A percentile compares a stretch with the other conserved stretches of the same genome.
These are phyloP conservation scores for Leptinotarsa undecemlineata DNA, from an alignment of 1,140 invertebrate species.

Conservation along the genomic window DNA sequence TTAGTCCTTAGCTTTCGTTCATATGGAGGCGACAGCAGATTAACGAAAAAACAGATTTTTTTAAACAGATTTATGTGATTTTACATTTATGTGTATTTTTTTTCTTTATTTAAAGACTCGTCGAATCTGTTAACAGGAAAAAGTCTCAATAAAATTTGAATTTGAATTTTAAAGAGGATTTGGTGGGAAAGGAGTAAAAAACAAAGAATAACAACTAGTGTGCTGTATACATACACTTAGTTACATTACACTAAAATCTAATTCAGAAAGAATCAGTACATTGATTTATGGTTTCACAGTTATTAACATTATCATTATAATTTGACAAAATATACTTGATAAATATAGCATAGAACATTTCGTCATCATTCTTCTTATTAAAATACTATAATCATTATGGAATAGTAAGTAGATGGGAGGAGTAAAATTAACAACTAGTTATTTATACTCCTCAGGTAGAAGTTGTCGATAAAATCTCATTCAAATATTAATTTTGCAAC, in stretches of 20 bases:
- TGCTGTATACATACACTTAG: constrained; percentile 50
- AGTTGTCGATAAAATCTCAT: constrained; percentile 10
- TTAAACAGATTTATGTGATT: no score
- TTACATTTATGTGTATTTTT: no score
- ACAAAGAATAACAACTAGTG: constrained; percentile 48
- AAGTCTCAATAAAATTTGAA: no score
- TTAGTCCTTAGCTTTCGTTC: no score
- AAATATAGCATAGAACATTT: constrained; percentile 49
- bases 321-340: constrained; percentile 52
- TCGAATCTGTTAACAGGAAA: no score
- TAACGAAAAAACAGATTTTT: no score
- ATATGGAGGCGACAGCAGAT: no score
- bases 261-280: constrained; percentile 52
- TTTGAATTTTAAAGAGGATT: constrained; percentile 1
- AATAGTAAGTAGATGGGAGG: background rate
- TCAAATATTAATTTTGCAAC: constrained; percentile 17
- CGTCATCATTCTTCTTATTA: constrained; percentile 47
- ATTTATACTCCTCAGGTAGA: constrained; percentile 1
- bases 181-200: constrained; percentile 30
- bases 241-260: constrained; percentile 50
- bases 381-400: constrained; percentile 34
- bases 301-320: constrained; percentile 43
- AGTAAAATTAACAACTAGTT: background rate
- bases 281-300: constrained; percentile 42
- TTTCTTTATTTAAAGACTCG: no score